Base-by-base conservation (phyloP, 2,888 invertebrate genomes). In the Slavum lentiscoides region DNA sequence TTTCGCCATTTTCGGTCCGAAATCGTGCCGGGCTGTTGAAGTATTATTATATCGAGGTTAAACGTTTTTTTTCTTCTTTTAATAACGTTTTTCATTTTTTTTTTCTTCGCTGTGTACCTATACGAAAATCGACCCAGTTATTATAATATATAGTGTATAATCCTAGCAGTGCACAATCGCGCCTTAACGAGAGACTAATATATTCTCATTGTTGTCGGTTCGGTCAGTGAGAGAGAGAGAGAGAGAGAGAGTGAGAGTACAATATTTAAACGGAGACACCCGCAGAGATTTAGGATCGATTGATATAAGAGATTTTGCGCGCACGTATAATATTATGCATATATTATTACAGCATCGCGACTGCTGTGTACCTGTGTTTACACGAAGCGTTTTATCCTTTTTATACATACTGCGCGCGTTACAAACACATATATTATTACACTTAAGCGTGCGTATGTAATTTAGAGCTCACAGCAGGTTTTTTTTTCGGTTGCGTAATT, bases 101-200 rank as follows among this genome's bases (percentile, higher is more conserved):
- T 19, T 30, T 66, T 55, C 17, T 49, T 49, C 49, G 13, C 49
- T 3, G 1, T 11, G 43, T 49, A n/a, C n/a, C n/a, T n/a, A 30
- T 30, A 66, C 61, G 59, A 77, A 69, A 69, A 77, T 37, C 59
- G 61, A 77, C 69, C 68, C 43, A 61, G 49, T 59, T 69, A n/a
- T 13, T n/a, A n/a, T 49, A 59, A 59, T 49, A n/a, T n/a, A n/a
- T n/a, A n/a, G n/a, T n/a, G 30, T 30, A 4, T 30, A 30, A 30
- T 30, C 30, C 30, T 30, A 2, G 30, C 30, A 4, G 30, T 39
- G 11, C 5, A 30, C 21, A 53, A 69, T 61, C 15, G 61, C 49
- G 17, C 69, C 68, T 69, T 69, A 61, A 68, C 68, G 49, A 69
- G 68, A 76, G 30, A 43, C 23, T 43, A 30, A 55, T 23, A 23